Evolutionary conservation across 2,888 invertebrate genomes (phyloP).

Genomic region (Monopis laevigella): DNA sequence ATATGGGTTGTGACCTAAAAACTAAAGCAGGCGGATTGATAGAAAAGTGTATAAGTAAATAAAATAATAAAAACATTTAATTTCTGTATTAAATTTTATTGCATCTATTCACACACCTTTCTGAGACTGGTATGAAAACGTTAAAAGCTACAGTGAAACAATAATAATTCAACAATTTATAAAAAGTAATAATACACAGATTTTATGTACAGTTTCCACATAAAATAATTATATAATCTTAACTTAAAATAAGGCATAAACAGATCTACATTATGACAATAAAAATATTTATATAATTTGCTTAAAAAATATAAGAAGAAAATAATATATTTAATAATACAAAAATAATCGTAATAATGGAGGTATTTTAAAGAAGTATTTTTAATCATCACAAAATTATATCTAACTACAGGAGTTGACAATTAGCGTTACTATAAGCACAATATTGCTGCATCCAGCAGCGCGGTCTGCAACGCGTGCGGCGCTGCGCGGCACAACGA

Average conservation of each 20-base stretch:
- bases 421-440: too few relatives aligned
- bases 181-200: constrained; percentile 9
- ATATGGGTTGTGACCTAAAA: too few relatives aligned
- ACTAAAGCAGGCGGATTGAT: too few relatives aligned
- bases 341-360: constrained; percentile 3
- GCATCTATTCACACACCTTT: constrained; percentile 71
- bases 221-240: constrained; percentile 18
- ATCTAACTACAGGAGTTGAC: too few relatives aligned
- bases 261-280: constrained; percentile 13
- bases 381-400: constrained; percentile 3
- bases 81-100: constrained; percentile 68
- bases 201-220: constrained; percentile 16
- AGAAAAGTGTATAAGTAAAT: too few relatives aligned
- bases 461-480: too few relatives aligned
- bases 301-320: constrained; percentile 1
- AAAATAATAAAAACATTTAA: too few relatives aligned
- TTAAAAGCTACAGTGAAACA: constrained; percentile 33
- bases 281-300: constrained; percentile 3
- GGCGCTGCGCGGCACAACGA: too few relatives aligned
- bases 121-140: constrained; percentile 48
- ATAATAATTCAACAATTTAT: constrained; percentile 15
- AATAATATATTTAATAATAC: constrained; percentile 4
- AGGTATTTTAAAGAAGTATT: constrained; percentile 2
- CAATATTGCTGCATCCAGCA: too few relatives aligned
- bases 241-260: constrained; percentile 17